Conservation (phyloP, 2,888 invertebrate genomes). For the Sympetrum striolatum region DNA sequence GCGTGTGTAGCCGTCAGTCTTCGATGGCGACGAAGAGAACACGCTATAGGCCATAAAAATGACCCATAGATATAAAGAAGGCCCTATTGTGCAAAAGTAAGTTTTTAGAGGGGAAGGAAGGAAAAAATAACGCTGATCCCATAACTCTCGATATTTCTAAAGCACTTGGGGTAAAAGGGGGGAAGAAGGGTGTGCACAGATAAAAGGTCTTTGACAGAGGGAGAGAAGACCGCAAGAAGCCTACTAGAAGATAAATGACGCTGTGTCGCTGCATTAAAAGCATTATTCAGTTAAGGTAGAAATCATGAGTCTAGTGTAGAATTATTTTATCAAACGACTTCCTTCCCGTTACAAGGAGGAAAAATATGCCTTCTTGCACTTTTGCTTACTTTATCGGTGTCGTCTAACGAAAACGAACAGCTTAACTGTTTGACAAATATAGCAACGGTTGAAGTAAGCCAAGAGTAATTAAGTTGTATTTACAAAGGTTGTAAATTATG, state of each 20-base stretch:
- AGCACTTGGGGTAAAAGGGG: background rate
- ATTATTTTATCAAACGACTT: slow-evolving; percentile 26
- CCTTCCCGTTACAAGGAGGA: slow-evolving; percentile 6
- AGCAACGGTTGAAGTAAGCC: no score
- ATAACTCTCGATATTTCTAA: slow-evolving; percentile 43
- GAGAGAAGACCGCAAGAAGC: background rate
- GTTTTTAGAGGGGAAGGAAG: background rate
- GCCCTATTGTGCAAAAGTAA: slow-evolving; percentile 23
- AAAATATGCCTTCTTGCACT: background rate
- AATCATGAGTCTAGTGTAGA: background rate
- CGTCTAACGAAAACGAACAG: no score
- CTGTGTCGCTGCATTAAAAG: slow-evolving; percentile 39
- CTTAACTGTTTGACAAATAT: no score
- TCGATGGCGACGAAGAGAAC: background rate
- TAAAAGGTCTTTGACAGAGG: background rate
- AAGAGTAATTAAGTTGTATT: no score
- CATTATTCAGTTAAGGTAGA: slow-evolving; percentile 19
- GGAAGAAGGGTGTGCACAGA: slow-evolving; percentile 8
- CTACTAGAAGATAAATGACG: background rate
- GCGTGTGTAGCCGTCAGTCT: background rate
- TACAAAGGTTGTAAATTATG: no score
- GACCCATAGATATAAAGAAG: slow-evolving; percentile 1
- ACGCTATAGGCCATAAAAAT: slow-evolving; percentile 26
- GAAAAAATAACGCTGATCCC: slow-evolving; percentile 3
- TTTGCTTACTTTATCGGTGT: background rate